Evolutionary conservation across 1,140 invertebrate genomes (phyloP), one percentile per base, ranked within the genome.

Genomic region (Drosophila auraria): DNA sequence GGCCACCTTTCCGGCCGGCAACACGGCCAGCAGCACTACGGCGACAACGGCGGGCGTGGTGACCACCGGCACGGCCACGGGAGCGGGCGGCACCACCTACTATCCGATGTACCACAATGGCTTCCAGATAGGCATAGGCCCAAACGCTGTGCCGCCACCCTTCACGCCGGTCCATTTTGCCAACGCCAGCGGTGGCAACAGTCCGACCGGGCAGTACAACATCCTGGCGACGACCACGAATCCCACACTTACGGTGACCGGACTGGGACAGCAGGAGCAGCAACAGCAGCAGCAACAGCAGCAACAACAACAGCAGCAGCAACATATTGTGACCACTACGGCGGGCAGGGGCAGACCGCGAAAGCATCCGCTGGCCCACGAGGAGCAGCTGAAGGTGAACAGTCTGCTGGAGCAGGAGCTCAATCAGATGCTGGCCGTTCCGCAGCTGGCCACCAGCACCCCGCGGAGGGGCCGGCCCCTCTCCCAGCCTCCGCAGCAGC

Each of bases 91-190:
- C 5, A 78, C 82, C 9, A 62, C 86, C 33, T 93, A 93, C 50
- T 93, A 93, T 84, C 92, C 92, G n/a, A 93, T 93, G 92, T 93
- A 93, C 78, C 92, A 92, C 56, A 93, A 93, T 82, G 92, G 92
- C 80, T 93, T 93, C 80, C 92, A 93, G 54, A 45, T 93, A 42
- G 87, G 87, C 7, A 87, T 92, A 45, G 89, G 91, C 2, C 91
- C 91, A 5, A 92, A 91, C 59, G 78, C 89, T 11, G 92, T 93
- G 42, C 92, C 92, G 51, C 92, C 92, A 36, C 92, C 92, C 8
- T 93, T 93, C 27, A 93, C 92, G 0, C 92, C 92, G 1, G 92
- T 93, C 5, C 92, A 93, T 33, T 93, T 93, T 75, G 49, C 92
- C 49, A 91, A 66, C 12, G 66, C 73, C 58, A 87, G 76, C 38